Evolutionary conservation across 2,113 vertebrate species (phyloP).

Genomic region (Mesoclemmys tuberculata): DNA sequence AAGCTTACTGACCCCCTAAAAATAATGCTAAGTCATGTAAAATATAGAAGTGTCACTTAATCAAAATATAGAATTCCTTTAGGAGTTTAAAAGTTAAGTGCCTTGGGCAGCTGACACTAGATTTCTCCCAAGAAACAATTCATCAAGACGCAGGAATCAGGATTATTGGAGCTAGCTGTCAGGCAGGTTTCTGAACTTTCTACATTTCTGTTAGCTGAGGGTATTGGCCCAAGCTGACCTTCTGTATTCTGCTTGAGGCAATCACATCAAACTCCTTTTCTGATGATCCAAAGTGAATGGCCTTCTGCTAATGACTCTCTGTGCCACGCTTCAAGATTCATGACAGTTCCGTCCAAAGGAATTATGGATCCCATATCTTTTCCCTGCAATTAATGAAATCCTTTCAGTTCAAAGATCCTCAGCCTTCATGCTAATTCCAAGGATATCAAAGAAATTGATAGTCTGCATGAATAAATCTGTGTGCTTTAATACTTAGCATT

Average conservation of each 20-base stretch:
- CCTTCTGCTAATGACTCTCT: slow-evolving; percentile 70
- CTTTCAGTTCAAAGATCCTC: slow-evolving; percentile 51
- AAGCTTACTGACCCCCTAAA: slow-evolving; percentile 34
- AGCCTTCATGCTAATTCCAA: slow-evolving; percentile 57
- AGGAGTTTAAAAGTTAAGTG: slow-evolving; percentile 62
- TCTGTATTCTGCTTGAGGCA: slow-evolving; percentile 65
- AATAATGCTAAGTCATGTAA: slow-evolving; percentile 56
- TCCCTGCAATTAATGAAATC: slow-evolving; percentile 62
- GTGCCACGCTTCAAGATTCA: slow-evolving; percentile 61
- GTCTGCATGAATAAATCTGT: slow-evolving; percentile 46
- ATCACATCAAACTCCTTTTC: slow-evolving; percentile 63
- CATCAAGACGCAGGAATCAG: slow-evolving; percentile 51
- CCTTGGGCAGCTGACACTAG: slow-evolving; percentile 37
- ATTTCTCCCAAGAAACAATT: slow-evolving; percentile 53
- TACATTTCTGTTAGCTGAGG: slow-evolving; percentile 48
- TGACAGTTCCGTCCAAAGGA: slow-evolving; percentile 61
- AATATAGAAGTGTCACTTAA: slow-evolving; percentile 51
- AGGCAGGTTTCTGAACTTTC: slow-evolving; percentile 41
- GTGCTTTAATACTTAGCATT: slow-evolving; percentile 56
- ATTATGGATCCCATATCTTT: slow-evolving; percentile 52
- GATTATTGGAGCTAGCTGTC: slow-evolving; percentile 64
- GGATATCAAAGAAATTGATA: slow-evolving; percentile 61
- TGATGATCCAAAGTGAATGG: slow-evolving; percentile 41
- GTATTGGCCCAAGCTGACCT: slow-evolving; percentile 44
- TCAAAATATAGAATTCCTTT: slow-evolving; percentile 54